Evolutionary conservation across 2,797 vertebrate genomes (phyloP), one percentile per base, ranked within the genome.

Genomic region (Diplodus puntazzo): DNA sequence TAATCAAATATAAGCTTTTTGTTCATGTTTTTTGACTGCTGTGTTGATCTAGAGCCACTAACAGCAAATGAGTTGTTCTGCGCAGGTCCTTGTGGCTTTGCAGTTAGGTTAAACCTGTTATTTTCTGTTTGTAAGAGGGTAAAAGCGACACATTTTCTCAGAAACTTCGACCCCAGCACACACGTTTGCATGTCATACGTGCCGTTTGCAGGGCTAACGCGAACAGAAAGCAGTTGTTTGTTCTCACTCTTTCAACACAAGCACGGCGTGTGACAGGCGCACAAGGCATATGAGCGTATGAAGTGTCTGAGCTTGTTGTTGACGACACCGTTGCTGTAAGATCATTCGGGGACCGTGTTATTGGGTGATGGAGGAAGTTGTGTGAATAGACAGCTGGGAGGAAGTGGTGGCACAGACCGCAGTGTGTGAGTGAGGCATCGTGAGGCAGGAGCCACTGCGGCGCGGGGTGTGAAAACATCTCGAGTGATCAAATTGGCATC

Each of bases 381-480:
- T 83, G 81, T 84, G 81, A 91, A 88, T 85, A 85, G 60, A 91
- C 87, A 86, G 90, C 87, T 91, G 82, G 70, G 87, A 90, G 94
- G 95, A 92, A 92, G 88, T 86, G 77, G 87, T 80, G 75, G 63
- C 75, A 82, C 48, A 72, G 70, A 92, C 91, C 82, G 2, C 83
- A 84, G 75, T 58, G 76, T 82, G 77, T 88, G 66, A 79, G 80
- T 60, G 77, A 70, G 58, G 82, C 71, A 61, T 79, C 72, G 55
- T 69, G 74, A 61, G 67, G 76, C 62, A 54, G 60, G 76, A 74
- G 83, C 27, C 71, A 48, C 48, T 50, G 64, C 71, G 61, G 69
- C 2, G 20, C 70, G 60, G 5, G 5, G 49, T 72, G 68, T 84
- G 20, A 77, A 86, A 85, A 85, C 73, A 83, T 21, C 14, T 52